Percentiles rank a stretch among this genome's conserved stretches.
Evolutionary conservation across 2,797 vertebrate species (phyloP).

Genomic region (Lacerta bilineata): DNA sequence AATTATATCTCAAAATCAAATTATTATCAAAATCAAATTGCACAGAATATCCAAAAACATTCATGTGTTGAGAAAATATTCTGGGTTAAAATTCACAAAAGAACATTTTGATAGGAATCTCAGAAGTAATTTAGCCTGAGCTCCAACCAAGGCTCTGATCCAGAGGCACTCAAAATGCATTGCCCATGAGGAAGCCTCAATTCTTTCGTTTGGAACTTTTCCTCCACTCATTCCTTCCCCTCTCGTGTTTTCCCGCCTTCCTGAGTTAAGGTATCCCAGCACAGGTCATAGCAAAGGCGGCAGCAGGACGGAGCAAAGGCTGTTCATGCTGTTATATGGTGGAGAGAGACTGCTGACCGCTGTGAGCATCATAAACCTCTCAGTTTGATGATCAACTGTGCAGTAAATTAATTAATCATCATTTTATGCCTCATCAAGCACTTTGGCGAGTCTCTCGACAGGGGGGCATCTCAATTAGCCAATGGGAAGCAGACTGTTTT

Average conservation of each 20-base stretch:
- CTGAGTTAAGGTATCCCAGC: slow-evolving; percentile 69
- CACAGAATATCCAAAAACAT: not conserved
- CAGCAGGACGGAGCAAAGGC: slow-evolving; percentile 76
- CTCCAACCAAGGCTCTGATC: not conserved
- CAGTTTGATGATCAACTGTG: slow-evolving; percentile 98
- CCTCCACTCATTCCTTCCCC: slow-evolving; percentile 41
- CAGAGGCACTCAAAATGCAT: not conserved
- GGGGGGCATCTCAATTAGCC: slow-evolving; percentile 91
- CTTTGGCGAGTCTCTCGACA: slow-evolving; percentile 90
- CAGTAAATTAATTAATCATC: slow-evolving; percentile 99
- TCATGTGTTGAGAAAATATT: not conserved
- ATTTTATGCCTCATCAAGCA: slow-evolving; percentile 99
- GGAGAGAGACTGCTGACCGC: slow-evolving; percentile 87
- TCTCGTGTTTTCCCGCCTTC: not conserved
- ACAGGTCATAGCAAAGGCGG: slow-evolving; percentile 88
- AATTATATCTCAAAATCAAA: not conserved
- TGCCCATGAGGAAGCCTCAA: slow-evolving; percentile 41
- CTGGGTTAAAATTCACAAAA: not conserved
- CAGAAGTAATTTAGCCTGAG: not conserved
- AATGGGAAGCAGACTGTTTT: slow-evolving; percentile 93
- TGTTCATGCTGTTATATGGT: slow-evolving; percentile 77
- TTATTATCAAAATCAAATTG: not conserved
- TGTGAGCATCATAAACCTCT: slow-evolving; percentile 97
- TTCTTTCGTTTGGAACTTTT: slow-evolving; percentile 62
- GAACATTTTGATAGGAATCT: not conserved